Evolutionary conservation across 2,797 vertebrate genomes (phyloP), one percentile per base, ranked within the genome.

Genomic region (Argyrosomus regius): DNA sequence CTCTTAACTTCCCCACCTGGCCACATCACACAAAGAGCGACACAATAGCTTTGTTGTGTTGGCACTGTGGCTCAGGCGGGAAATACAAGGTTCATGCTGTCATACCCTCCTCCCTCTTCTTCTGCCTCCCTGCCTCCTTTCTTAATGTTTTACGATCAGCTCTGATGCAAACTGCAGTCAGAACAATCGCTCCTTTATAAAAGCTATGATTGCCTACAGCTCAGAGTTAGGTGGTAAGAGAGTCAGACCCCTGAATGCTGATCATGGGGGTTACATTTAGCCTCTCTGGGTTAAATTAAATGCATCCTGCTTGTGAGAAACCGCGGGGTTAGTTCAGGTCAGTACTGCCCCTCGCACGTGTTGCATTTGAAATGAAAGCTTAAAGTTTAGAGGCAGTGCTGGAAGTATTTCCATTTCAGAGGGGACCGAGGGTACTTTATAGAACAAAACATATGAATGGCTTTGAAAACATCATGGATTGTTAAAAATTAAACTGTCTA

Each of bases 1-100:
- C 63, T 24, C 39, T 31, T 0, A 39, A 7, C 70, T 35, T 72
- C 65, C 64, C 72, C 74, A 84, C 82, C 66, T 83, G 80, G 85
- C 70, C 67, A 82, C 61, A 84, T 87, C 88, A 84, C 78, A 84
- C 78, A 62, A 50, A 63, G 43, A 82, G 58, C 61, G 80, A 80
- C 77, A 92, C 88, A 92, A 91, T 89, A 71, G 84, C 26, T 72
- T 82, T 88, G 80, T 85, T 92, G 85, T 91, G 86, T 48, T 60
- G 85, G 80, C 45, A 39, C 69, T 71, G 52, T 59, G 63, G 53
- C 76, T 87, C 58, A 62, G 72, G 63, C 84, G 84, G 35, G 61
- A 89, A 89, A 85, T 67, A 73, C 80, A 83, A 85, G 46, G 73
- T 72, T 79, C 66, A 77, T 87, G 80, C 81, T 78, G 88, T 83